These are phyloP conservation scores for Poecile montanus DNA, from an alignment of 2,797 vertebrate species.

Conservation along the genomic window DNA sequence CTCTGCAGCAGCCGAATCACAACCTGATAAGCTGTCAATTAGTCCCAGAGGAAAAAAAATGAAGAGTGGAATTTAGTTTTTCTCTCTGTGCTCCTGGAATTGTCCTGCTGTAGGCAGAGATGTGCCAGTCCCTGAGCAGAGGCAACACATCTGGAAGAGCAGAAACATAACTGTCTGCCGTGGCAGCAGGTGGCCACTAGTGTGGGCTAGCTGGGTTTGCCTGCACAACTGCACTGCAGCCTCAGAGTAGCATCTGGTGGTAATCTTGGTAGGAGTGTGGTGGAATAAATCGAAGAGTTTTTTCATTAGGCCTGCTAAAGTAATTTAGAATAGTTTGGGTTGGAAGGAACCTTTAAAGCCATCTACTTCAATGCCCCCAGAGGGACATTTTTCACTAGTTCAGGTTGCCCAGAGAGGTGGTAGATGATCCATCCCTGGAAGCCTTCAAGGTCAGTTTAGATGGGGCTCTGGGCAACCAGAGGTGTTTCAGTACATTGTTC, in stretches of 20 bases:
- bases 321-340: not conserved
- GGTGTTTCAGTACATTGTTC: not conserved
- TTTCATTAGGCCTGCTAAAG: not conserved
- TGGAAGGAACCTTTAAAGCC: not conserved
- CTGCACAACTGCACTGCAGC: not conserved
- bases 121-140: not conserved
- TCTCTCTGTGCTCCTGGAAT: not conserved
- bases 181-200: not conserved
- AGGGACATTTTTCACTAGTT: not conserved
- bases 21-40: not conserved
- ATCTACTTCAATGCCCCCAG: not conserved
- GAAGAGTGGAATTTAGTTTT: accelerated
- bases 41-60: accelerated
- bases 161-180: not conserved
- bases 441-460: not conserved
- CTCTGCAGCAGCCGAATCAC: not conserved
- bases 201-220: not conserved
- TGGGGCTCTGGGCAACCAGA: not conserved
- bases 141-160: not conserved
- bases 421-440: not conserved
- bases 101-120: not conserved
- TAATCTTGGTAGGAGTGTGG: not conserved
- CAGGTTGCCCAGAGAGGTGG: not conserved
- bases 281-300: not conserved
- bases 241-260: not conserved